Conservation (phyloP, 2,888 invertebrate genomes). For the Thera britannica region DNA sequence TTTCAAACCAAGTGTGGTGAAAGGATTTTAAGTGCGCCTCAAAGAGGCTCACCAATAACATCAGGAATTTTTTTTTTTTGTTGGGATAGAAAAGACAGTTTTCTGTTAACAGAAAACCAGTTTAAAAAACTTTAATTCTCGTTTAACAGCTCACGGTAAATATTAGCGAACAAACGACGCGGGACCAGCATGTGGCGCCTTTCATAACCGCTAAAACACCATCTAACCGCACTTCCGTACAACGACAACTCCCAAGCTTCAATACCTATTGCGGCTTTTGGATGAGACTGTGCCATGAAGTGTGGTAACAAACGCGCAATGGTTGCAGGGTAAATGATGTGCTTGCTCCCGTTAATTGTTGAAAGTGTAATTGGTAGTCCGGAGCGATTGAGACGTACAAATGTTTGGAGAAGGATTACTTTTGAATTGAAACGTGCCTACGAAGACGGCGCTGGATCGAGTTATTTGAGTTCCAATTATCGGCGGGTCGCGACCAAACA, state of each 20-base stretch:
- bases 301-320: constrained; percentile 10
- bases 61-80: background rate
- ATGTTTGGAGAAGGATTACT: constrained; percentile 81
- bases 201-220: constrained; percentile 66
- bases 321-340: constrained; percentile 6
- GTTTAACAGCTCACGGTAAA: constrained; percentile 61
- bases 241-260: background rate
- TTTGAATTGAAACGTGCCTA: constrained; percentile 82
- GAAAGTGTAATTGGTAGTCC: constrained; percentile 46
- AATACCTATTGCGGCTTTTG: constrained; percentile 43
- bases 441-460: constrained; percentile 73
- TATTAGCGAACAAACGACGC: constrained; percentile 67
- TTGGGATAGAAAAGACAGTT: constrained; percentile 1
- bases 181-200: constrained; percentile 61
- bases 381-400: constrained; percentile 77
- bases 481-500: constrained; percentile 73
- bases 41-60: no score
- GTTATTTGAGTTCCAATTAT: constrained; percentile 83
- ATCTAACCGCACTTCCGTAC: constrained; percentile 33
- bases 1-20: no score
- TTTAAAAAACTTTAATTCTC: constrained; percentile 62
- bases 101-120: constrained; percentile 38
- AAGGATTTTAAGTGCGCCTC: no score
- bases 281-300: rapidly evolving
- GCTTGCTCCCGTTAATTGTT: constrained; percentile 29